Evolutionary conservation across 1,140 invertebrate species (phyloP), one percentile per base, ranked within the genome.

Genomic region (Lethocerus indicus): DNA sequence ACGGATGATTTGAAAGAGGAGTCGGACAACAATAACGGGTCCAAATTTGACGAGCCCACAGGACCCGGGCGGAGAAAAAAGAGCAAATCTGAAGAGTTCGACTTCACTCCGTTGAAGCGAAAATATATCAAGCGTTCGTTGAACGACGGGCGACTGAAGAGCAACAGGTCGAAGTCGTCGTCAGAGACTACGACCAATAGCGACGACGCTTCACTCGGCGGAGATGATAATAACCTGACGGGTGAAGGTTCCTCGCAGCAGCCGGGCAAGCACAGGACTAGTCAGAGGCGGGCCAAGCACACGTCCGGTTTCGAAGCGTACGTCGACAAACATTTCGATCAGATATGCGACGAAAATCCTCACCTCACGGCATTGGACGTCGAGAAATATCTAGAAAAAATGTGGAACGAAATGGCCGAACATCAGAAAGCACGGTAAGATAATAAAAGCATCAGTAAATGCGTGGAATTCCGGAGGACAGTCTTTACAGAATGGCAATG

Each of bases 341-440:
- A 39, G 27, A 25, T 54, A 13, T 45, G 32, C n/a, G 47, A 44
- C 36, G 50, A 56, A 43, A 46, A 54, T 45, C 52, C 54, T n/a
- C 47, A 54, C 3, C 24, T 51, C 16, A 40, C 26, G 13, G 50
- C 46, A 3, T 41, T 48, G 21, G 52, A 56, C 16, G 32, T 54
- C 20, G 36, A 54, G 6, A 54, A 52, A 40, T 48, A 39, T 47
- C 24, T 56, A 26, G 51, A 53, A 39, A 52, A 51, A 9, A 40
- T 49, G 48, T 56, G 54, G 54, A 24, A 36, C 20, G 43, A 48
- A 12, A 39, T 53, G 18, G 35, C 47, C 12, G 54, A 53, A 5
- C 6, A 40, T n/a, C 26, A 52, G 29, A 45, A n/a, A n/a, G n/a
- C n/a, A n/a, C n/a, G n/a, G n/a, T n/a, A n/a, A n/a, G n/a, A n/a